Base-by-base conservation (phyloP, 2,797 vertebrate genomes). In the Diplodus sargus region DNA sequence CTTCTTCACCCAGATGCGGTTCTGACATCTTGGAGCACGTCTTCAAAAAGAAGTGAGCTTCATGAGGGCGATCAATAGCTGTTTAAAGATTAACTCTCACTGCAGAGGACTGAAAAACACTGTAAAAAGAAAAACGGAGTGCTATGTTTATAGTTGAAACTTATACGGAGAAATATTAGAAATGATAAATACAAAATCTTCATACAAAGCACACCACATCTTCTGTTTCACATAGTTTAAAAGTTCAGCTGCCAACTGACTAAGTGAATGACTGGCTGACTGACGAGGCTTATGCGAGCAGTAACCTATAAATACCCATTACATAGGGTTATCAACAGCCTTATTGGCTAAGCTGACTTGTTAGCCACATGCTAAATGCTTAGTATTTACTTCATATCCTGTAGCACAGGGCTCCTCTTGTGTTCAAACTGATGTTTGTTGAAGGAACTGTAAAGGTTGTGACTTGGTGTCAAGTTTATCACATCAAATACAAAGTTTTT, bases 261-360 rank as follows among this genome's bases (percentile, higher is more conserved):
- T 76, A 78, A 86, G 59, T 88, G 70, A 90, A 79, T 68, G 77
- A 81, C 52, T 54, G 48, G 67, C 77, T 54, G 70, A 48, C n/a
- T 57, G 75, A 53, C 8, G 39, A 64, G 51, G 77, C 83, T 70
- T 52, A 70, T 79, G 70, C 45, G 83, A 4, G 76, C 67, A 79
- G 15, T 81, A 82, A 81, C 17, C 86, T 91, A 92, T 82, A 87
- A 92, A 92, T 92, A 91, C 58, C 28, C 77, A 63, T 92, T 78
- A 86, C 84, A 78, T 69, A n/a, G 52, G 58, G 60, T 82, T 51
- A 86, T 78, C 70, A 76, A 63, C 60, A 6, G 34, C 34, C 53
- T 43, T 60, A 57, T 61, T 75, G 73, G 65, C 70, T 54, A 56
- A 68, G 81, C 68, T 82, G 70, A 74, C 43, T 68, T 48, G 14